Conservation (phyloP, 2,113 vertebrate species). For the Lycaon pictus region DNA sequence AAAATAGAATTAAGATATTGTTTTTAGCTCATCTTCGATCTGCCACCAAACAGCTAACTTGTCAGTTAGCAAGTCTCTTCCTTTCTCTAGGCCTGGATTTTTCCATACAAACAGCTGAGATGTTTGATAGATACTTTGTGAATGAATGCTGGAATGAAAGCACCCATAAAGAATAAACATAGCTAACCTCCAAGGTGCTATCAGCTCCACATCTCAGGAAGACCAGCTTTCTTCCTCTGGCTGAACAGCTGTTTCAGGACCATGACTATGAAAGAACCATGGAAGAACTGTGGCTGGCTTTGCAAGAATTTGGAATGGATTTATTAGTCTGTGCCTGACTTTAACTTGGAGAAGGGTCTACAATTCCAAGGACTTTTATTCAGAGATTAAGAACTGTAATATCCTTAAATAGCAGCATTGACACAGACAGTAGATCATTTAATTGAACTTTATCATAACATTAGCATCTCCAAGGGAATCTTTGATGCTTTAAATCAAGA, state of each 20-base stretch:
- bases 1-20: not conserved
- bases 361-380: not conserved
- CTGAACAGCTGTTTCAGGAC: not conserved
- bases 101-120: not conserved
- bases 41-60: constrained; percentile 1
- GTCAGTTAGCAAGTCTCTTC: not conserved
- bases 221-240: not conserved
- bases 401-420: not conserved
- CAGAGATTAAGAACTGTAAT: not conserved
- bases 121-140: not conserved
- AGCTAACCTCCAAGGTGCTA: not conserved
- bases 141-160: not conserved
- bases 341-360: not conserved
- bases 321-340: not conserved
- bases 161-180: not conserved
- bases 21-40: constrained; percentile 6
- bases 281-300: fast-evolving
- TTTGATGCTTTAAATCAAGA: not conserved
- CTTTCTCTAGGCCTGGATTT: not conserved
- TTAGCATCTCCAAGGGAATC: not conserved
- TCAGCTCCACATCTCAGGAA: not conserved
- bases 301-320: not conserved
- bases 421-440: not conserved
- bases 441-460: not conserved
- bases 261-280: not conserved